A percentile compares a stretch with the other conserved stretches of the same genome.
phyloP scores from a whole-genome alignment of 2,888 invertebrate genomes.

The Caradrina clavipalpis region DNA sequence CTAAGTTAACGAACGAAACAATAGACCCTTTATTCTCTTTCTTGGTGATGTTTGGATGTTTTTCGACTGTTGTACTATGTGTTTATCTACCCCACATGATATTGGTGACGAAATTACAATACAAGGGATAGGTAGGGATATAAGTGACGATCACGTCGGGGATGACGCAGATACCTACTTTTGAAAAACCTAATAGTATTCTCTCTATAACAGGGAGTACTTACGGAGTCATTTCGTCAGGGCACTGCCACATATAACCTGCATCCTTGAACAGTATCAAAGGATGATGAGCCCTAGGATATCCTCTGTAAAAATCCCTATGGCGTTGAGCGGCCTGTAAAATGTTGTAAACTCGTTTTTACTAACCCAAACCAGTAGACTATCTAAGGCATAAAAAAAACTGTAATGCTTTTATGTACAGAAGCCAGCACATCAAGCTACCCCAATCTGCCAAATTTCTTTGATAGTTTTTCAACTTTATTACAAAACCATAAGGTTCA shows the following conservation, averaged over 20 bases:
- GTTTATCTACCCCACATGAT: too few species aligned
- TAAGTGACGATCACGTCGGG: too few species aligned
- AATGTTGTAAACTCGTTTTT: not conserved
- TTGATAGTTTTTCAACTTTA: too few species aligned
- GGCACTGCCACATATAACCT: slow-evolving; percentile 89
- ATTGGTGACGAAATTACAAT: too few species aligned
- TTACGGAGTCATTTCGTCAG: slow-evolving; percentile 89
- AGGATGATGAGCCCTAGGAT: slow-evolving; percentile 90
- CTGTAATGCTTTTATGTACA: not conserved
- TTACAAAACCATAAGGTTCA: too few species aligned
- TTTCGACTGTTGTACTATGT: too few species aligned
- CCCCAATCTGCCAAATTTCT: too few species aligned
- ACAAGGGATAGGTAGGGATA: too few species aligned
- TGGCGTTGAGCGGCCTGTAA: slow-evolving; percentile 90
- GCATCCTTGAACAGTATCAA: slow-evolving; percentile 90
- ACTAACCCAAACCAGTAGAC: not conserved
- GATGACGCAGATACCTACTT: not conserved
- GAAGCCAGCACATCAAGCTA: too few species aligned
- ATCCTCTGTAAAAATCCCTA: slow-evolving; percentile 92
- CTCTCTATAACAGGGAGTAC: slow-evolving; percentile 57
- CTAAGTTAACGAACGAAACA: not conserved
- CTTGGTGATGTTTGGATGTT: too few species aligned
- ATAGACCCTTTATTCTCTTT: too few species aligned
- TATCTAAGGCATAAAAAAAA: not conserved
- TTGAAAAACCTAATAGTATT: not conserved